Evolutionary conservation across 2,113 vertebrate genomes (phyloP).

Genomic region (Thalassoma bifasciatum): DNA sequence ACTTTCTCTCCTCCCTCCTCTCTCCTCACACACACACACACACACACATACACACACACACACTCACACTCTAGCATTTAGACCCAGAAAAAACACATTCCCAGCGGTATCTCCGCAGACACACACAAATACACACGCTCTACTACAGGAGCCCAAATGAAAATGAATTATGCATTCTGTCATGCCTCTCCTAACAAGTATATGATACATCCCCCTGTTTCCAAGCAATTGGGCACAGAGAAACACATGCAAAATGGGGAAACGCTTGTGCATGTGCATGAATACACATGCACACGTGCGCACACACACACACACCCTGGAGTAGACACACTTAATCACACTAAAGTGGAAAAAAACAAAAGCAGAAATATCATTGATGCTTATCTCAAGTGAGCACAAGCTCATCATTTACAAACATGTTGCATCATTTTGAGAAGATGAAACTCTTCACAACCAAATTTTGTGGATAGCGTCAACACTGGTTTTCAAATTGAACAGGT

Average conservation of each 20-base stretch:
- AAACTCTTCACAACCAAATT: conserved; percentile 15
- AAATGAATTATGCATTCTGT: conserved; percentile 83
- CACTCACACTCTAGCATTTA: conserved; percentile 42
- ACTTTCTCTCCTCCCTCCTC: conserved; percentile 41
- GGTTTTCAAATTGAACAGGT: background rate
- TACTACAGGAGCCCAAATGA: conserved; percentile 78
- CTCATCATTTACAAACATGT: conserved; percentile 28
- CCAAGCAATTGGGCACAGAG: conserved; percentile 66
- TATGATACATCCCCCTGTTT: conserved; percentile 71
- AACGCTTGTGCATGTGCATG: conserved; percentile 20
- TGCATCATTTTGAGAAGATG: conserved; percentile 22
- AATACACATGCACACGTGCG: background rate
- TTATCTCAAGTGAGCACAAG: conserved; percentile 29
- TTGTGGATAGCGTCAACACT: background rate
- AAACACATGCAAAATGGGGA: conserved; percentile 51
- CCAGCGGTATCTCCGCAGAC: conserved; percentile 30
- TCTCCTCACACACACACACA: conserved; percentile 20
- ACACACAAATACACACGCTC: conserved; percentile 38
- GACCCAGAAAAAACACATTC: conserved; percentile 41
- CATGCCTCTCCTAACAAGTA: conserved; percentile 72
- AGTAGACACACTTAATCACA: conserved; percentile 27
- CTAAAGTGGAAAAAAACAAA: conserved; percentile 17
- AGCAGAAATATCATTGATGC: conserved; percentile 23
- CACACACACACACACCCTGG: conserved; percentile 19
- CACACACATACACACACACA: conserved; percentile 34